Base-by-base conservation (phyloP, 1,140 invertebrate genomes). In the Drosophila novamexicana region DNA sequence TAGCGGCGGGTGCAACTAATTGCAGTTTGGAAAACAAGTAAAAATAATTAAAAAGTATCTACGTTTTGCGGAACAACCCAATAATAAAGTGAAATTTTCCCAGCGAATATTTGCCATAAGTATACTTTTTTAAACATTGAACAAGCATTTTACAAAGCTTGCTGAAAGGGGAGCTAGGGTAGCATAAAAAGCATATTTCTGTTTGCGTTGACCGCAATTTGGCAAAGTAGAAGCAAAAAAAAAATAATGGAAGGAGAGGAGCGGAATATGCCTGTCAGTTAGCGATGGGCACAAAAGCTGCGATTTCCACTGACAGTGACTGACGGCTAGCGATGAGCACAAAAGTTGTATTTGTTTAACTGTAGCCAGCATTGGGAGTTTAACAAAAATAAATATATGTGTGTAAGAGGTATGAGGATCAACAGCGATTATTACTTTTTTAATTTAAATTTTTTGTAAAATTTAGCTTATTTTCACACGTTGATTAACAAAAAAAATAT, bases 191-290 rank as follows among this genome's bases (percentile, higher is more conserved):
- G 18, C 47, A 52, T 66, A 52, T 44, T 65, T 49, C 14, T 58
- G 62, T 72, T 72, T 71, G 53, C 29, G 69, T 66, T 66, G 69
- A 72, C 69, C 63, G 63, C 70, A 73, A 73, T 73, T 73, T 73
- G 54, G 22, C 39, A 67, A 73, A 73, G 63, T 66, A 66, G 47
- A 12, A 1, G 18, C 42, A 18, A 57, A 73, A 53, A 53, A 14
- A 16, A 9, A 65, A 45, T 56, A n/a, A 14, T 16, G 6, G 2
- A 3, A 40, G 18, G 29, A 34, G 8, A 10, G 29, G 8, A n/a
- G 7, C 12, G 37, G 32, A 18, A 58, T 65, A 57, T 65, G 9
- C 9, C 32, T 58, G 50, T 57, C 37, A 34, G 47, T 34, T 18
- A 66, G 70, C 10, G 70, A 52, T 73, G 54, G 36, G 32, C 47